Evolutionary conservation across 2,888 invertebrate species (phyloP), one percentile per base, ranked within the genome.

Genomic region (Polyommatus icarus): DNA sequence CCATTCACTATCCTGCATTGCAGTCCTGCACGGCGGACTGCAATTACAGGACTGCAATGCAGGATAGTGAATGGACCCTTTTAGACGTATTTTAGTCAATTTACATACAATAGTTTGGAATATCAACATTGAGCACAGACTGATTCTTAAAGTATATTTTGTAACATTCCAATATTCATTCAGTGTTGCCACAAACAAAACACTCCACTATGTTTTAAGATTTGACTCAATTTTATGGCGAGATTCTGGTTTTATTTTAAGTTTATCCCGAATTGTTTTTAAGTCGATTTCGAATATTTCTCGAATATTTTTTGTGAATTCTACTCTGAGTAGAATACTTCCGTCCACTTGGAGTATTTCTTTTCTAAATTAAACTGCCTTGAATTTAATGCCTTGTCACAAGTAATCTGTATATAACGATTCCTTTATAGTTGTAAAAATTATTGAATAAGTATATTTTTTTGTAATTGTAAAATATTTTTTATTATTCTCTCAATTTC

Each of bases 111-210:
- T 20, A 24, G 12, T 61, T 4, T 24, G 20, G 10, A 20, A 24
- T 61, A 20, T 59, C 0, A 24, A 67, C 24, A 83, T 83, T 78
- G 81, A 81, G 81, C 24, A 71, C 59, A 72, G 46, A 76, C 71
- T 40, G 29, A 67, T 1, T 24, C n/a, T n/a, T n/a, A n/a, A n/a
- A 29, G 50, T 50, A 59, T 8, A 24, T 20, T 67, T 67, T 67
- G 3, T 4, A 3, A 57, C 57, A 46, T 32, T 50, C 32, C 36
- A 57, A 32, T n/a, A n/a, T 50, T 54, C 15, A 40, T 61, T 71
- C 50, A 50, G 54, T 71, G 50, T 77, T 50, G 77, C 71, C 54
- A 77, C 18, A 18, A 36, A 72, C 29, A 32, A 1, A 32, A 67
- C 18, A 32, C 67, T 67, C 67, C 67, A 18, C 67, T 29, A 67